Base-by-base conservation (phyloP, 2,113 vertebrate species). In the Lipophrys pholis region DNA sequence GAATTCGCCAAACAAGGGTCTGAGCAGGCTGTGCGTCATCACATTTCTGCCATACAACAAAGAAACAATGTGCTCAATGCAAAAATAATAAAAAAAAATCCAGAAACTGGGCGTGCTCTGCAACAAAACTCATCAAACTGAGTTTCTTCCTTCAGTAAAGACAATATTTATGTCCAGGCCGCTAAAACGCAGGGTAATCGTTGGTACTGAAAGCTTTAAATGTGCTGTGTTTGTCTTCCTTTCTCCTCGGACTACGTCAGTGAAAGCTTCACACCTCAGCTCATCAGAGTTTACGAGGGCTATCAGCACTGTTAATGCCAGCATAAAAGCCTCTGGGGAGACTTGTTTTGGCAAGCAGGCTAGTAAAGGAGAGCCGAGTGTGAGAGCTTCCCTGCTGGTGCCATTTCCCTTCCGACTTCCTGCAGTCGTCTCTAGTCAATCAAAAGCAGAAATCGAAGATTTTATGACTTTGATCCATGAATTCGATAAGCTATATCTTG, bases 1-100 rank as follows among this genome's bases (percentile, higher is more conserved):
- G 84, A 91, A 91, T 91, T 92, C 59, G 69, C 90, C 92, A 93
- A 93, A 93, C 84, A 93, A 86, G 90, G 89, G 71, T 59, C 57
- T 73, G 82, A 74, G 53, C 43, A 69, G 69, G 58, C 21, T 30
- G 21, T 12, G n/a, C 60, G 55, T 51, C 62, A 17, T 58, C 45
- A 66, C 50, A 6, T 42, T 66, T 56, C 55, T 58, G 64, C 64
- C 55, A 11, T 1, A 41, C 49, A 60, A 17, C 7, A 58, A 3
- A 45, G 3, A 7, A 30, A 30, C 21, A 30, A 30, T 4, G 21
- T 30, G 21, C 21, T 30, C 21, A 30, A 30, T 30, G 21, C 2
- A 30, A 30, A 30, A 30, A 30, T 2, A 30, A 30, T 2, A 30
- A 30, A 30, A 30, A 30, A 30, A 30, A 2, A 30, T 30, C 21